Base-by-base conservation (phyloP, 2,797 vertebrate species). In the Enteromius viviparus region DNA sequence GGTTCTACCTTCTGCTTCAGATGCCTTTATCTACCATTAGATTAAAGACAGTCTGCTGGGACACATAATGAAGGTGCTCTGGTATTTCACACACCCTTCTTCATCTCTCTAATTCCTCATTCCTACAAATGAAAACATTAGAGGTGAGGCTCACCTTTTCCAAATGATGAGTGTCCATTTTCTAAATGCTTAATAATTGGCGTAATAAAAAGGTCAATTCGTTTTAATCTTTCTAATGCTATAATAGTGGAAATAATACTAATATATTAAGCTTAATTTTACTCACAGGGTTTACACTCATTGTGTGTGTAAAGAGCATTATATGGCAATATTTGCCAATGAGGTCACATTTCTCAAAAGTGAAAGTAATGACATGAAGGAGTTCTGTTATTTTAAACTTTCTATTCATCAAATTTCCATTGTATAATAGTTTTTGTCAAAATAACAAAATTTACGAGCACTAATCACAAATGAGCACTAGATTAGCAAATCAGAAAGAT, bases 41-140 rank as follows among this genome's bases (percentile, higher is more conserved):
- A 32, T 49, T 40, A 42, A 32, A 32, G 19, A 53, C 40, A 17
- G 74, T 60, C 53, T 64, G 29, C 40, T 21, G 23, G 10, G 40
- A 19, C 10, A 17, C 40, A 77, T 77, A 64, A 77, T 42, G 77
- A n/a, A 58, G 65, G 64, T 55, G 34, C 51, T 70, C 12, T 40
- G 42, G 42, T 40, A 71, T 40, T 78, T 83, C n/a, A 55, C 82
- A 70, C 82, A 78, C 75, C 75, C 42, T 78, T 19, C 53, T 51
- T 71, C 40, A 83, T 64, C 40, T 40, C 23, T 23, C 34, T 65
- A 78, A 77, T 62, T 70, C 75, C 65, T 62, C 7, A 62, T 70
- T 78, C 40, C 21, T 78, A 70, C 26, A 45, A 71, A 47, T 23
- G 3, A 40, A 77, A 78, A 60, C 21, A 12, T 83, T 69, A 23